Evolutionary conservation across 2,797 vertebrate species (phyloP).

Genomic region (Gymnothorax reevesii): DNA sequence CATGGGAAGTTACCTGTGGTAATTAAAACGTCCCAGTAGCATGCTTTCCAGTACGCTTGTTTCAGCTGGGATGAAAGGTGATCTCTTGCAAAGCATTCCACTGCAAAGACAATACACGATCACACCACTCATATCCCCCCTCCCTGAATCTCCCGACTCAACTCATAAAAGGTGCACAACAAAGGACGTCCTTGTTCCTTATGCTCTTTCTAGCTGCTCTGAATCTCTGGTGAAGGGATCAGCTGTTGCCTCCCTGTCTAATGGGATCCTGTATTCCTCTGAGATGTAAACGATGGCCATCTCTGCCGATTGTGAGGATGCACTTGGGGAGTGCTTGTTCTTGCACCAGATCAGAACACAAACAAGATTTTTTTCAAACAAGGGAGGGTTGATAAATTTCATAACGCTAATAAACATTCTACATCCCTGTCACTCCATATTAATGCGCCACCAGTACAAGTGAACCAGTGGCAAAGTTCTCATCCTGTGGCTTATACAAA

Average conservation of each 20-base stretch:
- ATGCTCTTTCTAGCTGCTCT: not conserved
- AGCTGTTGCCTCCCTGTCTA: not conserved
- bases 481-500: too few relatives aligned
- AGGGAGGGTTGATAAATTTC: not conserved
- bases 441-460: not conserved
- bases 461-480: not conserved
- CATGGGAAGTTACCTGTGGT: not conserved
- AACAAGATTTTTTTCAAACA: not conserved
- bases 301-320: not conserved
- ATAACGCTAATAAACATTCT: not conserved
- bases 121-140: not conserved
- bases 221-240: not conserved
- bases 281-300: not conserved
- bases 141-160: not conserved
- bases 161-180: not conserved
- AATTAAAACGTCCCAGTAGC: not conserved
- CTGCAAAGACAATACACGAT: not conserved
- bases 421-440: not conserved
- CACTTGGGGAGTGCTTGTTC: not conserved
- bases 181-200: not conserved
- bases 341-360: not conserved
- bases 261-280: not conserved
- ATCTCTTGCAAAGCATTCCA: constrained; percentile 3
- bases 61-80: not conserved
- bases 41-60: not conserved